Evolutionary conservation across 1,140 invertebrate genomes (phyloP), one percentile per base, ranked within the genome.

Genomic region (Drosophila busckii): DNA sequence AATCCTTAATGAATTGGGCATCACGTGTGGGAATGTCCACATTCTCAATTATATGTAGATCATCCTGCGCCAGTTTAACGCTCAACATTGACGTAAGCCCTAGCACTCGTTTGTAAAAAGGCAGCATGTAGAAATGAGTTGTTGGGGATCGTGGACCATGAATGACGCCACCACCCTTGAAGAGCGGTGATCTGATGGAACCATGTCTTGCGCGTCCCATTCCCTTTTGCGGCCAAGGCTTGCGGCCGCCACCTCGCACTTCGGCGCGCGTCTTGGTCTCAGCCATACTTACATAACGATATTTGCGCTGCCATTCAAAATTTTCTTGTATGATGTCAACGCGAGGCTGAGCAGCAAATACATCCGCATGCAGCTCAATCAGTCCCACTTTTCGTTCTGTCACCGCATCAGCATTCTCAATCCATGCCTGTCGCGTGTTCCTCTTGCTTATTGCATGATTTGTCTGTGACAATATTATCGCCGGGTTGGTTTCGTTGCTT

Each of bases 191-290:
- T 59, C 96, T 90, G 55, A 95, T 96, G 29, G 94, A 97, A 17
- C 97, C 96, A 87, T 98, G 96, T 28, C 98, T 89, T 15, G 98
- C 94, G 70, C 91, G 89, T 0, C 98, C 98, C 10, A 87, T 58
- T 1, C 96, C 97, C 89, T 99, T 99, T 85, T 99, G 98, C 4
- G 94, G 95, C 95, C 96, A 98, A 0, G 97, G 97, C 82, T 98
- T 99, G 20, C 91, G 89, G 2, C 94, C 96, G 46, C 96, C 95
- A 42, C 97, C 97, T 35, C 90, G 88, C 44, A 96, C 91, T 90
- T 99, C 98, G 9, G 93, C 92, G 45, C 94, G 89, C 0, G 91
- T 92, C 87, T 94, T 93, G 3, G 92, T 90, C 71, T 93, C 91
- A 1, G 91, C 92, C 88, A 92, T 94, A 61, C 90, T 91, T 37